A percentile compares a stretch with the other conserved stretches of the same genome.
phyloP scores from a whole-genome alignment of 2,888 invertebrate genomes.

The Aromia moschata region DNA sequence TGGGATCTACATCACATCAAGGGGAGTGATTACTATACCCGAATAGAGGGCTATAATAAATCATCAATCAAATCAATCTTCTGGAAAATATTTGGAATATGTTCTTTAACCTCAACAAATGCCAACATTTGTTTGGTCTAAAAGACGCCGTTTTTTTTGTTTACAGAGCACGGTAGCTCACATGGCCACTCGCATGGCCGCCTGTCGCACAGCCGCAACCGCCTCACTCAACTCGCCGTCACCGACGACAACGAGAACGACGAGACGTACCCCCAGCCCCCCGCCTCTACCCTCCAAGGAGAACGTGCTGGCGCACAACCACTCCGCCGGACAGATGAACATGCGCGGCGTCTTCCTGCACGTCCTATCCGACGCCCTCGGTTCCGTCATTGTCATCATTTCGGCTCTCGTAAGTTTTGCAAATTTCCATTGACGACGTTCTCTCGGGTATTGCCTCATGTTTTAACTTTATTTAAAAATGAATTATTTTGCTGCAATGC shows the following conservation, averaged over 20 bases:
- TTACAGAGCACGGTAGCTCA: slow-evolving; percentile 75
- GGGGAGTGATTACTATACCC: no score
- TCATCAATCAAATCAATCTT: no score
- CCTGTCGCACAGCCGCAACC: slow-evolving; percentile 68
- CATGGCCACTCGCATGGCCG: slow-evolving; percentile 74
- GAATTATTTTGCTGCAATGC: no score
- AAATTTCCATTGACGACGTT: no score
- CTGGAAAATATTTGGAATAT: no score
- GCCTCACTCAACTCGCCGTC: slow-evolving; percentile 69
- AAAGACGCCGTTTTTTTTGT: slow-evolving; percentile 9
- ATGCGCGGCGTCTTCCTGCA: slow-evolving; percentile 99
- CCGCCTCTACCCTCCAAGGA: slow-evolving; percentile 56
- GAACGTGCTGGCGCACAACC: slow-evolving; percentile 60
- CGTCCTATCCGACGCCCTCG: slow-evolving; percentile 95
- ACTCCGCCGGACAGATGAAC: slow-evolving; percentile 87
- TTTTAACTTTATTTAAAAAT: no score
- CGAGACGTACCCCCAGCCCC: slow-evolving; percentile 67
- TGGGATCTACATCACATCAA: no score
- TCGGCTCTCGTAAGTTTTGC: slow-evolving; percentile 73
- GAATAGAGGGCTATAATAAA: no score
- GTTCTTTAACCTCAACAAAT: no score
- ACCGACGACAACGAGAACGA: slow-evolving; percentile 81
- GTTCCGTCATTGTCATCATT: slow-evolving; percentile 90
- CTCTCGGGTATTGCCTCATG: no score
- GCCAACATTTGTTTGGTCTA: not conserved